Conservation (phyloP, 2,113 vertebrate genomes). For the Cyphomyrus plagiostoma region DNA sequence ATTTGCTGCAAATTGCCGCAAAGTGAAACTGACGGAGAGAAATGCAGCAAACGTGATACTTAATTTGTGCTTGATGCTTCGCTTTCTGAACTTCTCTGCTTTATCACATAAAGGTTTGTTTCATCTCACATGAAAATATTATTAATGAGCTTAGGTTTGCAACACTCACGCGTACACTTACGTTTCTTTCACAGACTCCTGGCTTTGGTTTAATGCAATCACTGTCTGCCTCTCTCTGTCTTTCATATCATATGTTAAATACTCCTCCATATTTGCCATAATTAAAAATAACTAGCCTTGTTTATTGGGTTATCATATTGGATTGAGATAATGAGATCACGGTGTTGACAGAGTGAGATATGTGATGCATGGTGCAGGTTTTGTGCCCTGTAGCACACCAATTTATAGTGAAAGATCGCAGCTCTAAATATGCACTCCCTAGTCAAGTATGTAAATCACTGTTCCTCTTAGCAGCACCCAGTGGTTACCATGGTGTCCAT, state of each 20-base stretch:
- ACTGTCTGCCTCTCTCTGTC: not conserved
- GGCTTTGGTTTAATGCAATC: not conserved
- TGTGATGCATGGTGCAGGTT: not conserved
- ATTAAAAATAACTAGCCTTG: not conserved
- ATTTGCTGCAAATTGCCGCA: conserved; percentile 6
- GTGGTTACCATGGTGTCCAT: conserved; percentile 40
- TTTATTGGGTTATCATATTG: not conserved
- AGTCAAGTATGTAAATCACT: conserved; percentile 28
- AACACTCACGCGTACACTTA: not conserved
- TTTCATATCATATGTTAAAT: not conserved
- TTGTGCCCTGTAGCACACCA: not conserved
- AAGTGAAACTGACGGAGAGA: not conserved
- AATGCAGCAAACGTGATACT: not conserved
- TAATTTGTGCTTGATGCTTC: not conserved
- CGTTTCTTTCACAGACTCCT: not conserved
- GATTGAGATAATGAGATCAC: not conserved
- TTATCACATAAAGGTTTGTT: not conserved
- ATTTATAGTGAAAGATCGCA: not conserved
- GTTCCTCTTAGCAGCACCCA: conserved; percentile 30
- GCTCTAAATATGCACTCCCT: conserved; percentile 10
- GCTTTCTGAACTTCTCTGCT: not conserved
- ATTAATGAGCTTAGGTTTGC: not conserved
- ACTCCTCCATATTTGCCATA: not conserved
- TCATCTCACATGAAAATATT: not conserved
- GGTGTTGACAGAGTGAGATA: not conserved